phyloP scores from a whole-genome alignment of 2,797 vertebrate genomes.

The Pitangus sulphuratus region DNA sequence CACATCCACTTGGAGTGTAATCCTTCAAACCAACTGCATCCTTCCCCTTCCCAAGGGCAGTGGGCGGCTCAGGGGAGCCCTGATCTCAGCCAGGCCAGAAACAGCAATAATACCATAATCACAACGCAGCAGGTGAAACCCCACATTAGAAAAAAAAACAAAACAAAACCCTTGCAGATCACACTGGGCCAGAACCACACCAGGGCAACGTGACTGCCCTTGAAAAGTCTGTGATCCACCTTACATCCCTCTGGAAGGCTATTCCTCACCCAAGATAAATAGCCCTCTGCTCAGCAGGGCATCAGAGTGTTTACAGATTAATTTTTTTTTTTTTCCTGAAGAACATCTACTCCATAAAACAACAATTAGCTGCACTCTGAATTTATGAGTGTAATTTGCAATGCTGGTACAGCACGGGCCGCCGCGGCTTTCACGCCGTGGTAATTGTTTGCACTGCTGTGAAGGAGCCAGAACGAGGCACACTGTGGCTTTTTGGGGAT shows the following conservation, averaged over 20 bases:
- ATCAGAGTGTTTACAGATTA: slow-evolving; percentile 42
- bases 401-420: background rate
- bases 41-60: slow-evolving; percentile 20
- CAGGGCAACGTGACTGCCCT: background rate
- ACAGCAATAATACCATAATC: background rate
- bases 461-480: background rate
- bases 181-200: background rate
- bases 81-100: background rate
- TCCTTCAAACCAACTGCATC: background rate
- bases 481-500: background rate
- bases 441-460: background rate
- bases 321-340: background rate
- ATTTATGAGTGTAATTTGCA: slow-evolving; percentile 62
- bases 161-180: background rate
- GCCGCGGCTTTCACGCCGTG: fast-evolving
- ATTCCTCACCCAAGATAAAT: background rate
- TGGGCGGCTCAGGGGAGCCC: background rate
- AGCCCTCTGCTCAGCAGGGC: slow-evolving; percentile 34
- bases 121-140: background rate
- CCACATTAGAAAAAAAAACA: background rate
- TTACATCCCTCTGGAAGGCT: background rate
- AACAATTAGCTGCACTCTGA: slow-evolving; percentile 61
- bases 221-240: background rate
- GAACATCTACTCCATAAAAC: slow-evolving; percentile 49
- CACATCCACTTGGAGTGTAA: background rate